Conservation (phyloP, 1,140 invertebrate genomes). For the Lineus longissimus region DNA sequence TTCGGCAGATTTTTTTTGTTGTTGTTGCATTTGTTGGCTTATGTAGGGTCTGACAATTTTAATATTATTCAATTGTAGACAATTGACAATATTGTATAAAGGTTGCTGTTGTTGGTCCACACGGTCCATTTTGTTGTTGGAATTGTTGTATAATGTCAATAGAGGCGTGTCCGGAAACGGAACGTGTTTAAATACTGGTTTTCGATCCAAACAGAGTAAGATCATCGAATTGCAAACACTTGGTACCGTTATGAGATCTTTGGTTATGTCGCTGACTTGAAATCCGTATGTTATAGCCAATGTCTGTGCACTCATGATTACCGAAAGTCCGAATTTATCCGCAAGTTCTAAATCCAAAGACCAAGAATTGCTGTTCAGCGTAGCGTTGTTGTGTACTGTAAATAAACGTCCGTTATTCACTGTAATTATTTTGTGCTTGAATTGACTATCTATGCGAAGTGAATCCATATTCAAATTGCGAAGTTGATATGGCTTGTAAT, state of each 20-base stretch:
- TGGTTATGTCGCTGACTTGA: conserved; percentile 7
- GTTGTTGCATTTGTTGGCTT: not conserved
- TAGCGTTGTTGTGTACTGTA: not conserved
- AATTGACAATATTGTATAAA: not conserved
- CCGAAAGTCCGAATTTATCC: conserved; percentile 2
- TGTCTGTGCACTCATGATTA: conserved; percentile 4
- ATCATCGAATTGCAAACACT: conserved; percentile 4
- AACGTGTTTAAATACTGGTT: conserved; percentile 6
- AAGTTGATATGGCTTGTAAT: not conserved
- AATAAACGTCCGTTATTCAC: not conserved
- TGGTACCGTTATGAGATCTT: not conserved
- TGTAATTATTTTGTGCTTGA: conserved; percentile 4
- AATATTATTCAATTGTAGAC: conserved; percentile 7
- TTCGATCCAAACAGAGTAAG: not conserved
- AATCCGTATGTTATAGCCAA: conserved; percentile 5
- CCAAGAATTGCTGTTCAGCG: not conserved
- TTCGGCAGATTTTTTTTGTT: not conserved
- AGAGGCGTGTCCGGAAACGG: conserved; percentile 6
- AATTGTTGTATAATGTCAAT: not conserved
- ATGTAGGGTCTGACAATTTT: conserved; percentile 7
- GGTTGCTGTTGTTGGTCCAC: not conserved
- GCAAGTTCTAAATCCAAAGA: conserved; percentile 2
- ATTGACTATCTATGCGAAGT: not conserved
- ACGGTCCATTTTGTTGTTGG: conserved; percentile 3
- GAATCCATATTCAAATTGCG: too few species aligned